phyloP scores from a whole-genome alignment of 2,797 vertebrate species.

The Hemitrygon akajei region DNA sequence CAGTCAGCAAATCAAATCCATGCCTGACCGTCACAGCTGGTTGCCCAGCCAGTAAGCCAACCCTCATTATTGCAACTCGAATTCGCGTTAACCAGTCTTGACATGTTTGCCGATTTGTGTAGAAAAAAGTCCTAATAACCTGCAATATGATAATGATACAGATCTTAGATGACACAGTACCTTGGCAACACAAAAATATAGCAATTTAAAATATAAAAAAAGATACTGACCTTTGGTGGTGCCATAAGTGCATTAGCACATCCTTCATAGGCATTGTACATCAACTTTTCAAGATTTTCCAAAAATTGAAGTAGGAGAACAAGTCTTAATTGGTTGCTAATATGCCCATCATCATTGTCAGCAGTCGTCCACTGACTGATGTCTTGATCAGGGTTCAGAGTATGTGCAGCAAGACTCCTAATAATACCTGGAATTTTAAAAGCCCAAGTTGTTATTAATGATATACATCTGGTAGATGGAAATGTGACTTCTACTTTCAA shows the following conservation, averaged over 20 bases:
- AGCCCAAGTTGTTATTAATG: background rate
- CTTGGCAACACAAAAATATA: background rate
- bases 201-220: background rate
- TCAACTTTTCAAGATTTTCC: slow-evolving; percentile 93
- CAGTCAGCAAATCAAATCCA: slow-evolving; percentile 87
- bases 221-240: slow-evolving; percentile 80
- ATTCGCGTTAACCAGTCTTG: slow-evolving; percentile 96
- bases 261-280: slow-evolving; percentile 98
- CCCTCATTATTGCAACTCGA: slow-evolving; percentile 90
- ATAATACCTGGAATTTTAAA: slow-evolving; percentile 72
- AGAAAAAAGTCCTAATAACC: slow-evolving; percentile 94
- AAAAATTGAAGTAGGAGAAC: slow-evolving; percentile 88
- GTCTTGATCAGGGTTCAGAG: slow-evolving; percentile 88
- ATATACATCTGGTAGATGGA: background rate
- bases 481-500: background rate
- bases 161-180: background rate
- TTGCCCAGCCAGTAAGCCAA: slow-evolving; percentile 90
- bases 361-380: slow-evolving; percentile 84
- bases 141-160: slow-evolving; percentile 45
- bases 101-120: slow-evolving; percentile 94
- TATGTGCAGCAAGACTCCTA: slow-evolving; percentile 88
- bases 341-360: slow-evolving; percentile 85
- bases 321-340: slow-evolving; percentile 89
- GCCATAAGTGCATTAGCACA: slow-evolving; percentile 91
- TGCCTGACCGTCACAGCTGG: slow-evolving; percentile 93